phyloP scores from a whole-genome alignment of 1,140 invertebrate genomes.

The Glossosoma conforme region DNA sequence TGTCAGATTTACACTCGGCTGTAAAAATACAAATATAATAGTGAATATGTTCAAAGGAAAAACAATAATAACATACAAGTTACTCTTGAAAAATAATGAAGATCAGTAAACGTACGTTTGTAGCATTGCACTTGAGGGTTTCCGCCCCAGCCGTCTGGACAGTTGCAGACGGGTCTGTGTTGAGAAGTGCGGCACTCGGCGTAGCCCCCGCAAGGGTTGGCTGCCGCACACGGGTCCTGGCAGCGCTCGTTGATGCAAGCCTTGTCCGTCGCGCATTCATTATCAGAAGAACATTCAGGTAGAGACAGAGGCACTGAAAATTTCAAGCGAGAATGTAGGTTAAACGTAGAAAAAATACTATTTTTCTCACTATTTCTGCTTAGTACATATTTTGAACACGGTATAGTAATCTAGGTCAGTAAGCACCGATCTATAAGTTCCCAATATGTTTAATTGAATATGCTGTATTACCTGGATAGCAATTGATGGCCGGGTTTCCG shows the following conservation, averaged over 20 bases:
- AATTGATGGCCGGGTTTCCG: conserved; percentile 78
- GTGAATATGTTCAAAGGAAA: neutral
- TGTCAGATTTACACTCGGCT: conserved; percentile 79
- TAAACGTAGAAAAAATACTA: conserved; percentile 5
- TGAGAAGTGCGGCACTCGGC: conserved; percentile 69
- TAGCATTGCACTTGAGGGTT: conserved; percentile 82
- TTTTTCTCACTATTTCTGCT: neutral
- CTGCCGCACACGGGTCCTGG: conserved; percentile 69
- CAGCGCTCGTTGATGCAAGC: conserved; percentile 76
- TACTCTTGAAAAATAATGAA: neutral
- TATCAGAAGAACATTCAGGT: conserved; percentile 64
- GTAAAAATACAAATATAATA: conserved; percentile 35
- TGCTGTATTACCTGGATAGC: conserved; percentile 56
- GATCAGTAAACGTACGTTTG: conserved; percentile 64
- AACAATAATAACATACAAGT: neutral
- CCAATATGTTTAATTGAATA: conserved; percentile 21
- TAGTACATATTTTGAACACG: neutral
- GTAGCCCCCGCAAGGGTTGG: conserved; percentile 72
- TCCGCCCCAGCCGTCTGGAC: conserved; percentile 78
- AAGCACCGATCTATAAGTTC: conserved; percentile 9
- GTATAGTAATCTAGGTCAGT: neutral
- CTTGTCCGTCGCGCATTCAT: conserved; percentile 67
- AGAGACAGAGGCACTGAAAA: conserved; percentile 45
- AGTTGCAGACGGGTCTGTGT: conserved; percentile 75
- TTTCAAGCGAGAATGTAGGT: conserved; percentile 7